Conservation (phyloP, 2,797 vertebrate genomes). For the Danio choprae region DNA sequence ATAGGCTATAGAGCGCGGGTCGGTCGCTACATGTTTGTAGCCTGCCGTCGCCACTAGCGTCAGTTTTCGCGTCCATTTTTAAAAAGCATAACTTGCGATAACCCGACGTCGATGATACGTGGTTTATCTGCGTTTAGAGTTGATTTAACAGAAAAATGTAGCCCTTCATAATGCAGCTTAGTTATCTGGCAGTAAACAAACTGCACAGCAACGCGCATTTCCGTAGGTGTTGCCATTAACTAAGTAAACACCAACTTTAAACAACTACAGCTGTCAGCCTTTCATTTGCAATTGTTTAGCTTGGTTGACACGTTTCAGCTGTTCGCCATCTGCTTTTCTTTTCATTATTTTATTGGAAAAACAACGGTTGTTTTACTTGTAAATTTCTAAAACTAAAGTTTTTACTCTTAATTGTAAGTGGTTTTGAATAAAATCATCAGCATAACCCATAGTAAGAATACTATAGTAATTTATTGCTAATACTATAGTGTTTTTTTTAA, state of each 20-base stretch:
- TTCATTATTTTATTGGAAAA: background rate
- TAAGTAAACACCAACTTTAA: background rate
- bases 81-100: background rate
- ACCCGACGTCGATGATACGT: background rate
- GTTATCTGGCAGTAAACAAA: background rate
- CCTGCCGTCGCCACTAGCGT: background rate
- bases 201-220: background rate
- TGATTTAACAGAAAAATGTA: too few species aligned
- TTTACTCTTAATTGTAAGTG: too few species aligned
- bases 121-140: background rate
- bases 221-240: background rate
- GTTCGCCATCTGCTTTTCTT: constrained; percentile 30
- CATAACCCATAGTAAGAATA: too few species aligned
- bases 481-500: too few species aligned
- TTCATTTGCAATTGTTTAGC: background rate
- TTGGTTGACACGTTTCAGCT: constrained; percentile 24
- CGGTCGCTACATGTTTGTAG: background rate
- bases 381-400: background rate
- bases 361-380: background rate
- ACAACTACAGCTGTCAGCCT: constrained; percentile 38
- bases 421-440: too few species aligned
- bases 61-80: background rate
- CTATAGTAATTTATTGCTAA: too few species aligned
- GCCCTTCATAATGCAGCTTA: too few species aligned
- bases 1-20: background rate